These are phyloP conservation scores for Montipora efflorescens DNA, from an alignment of 64 coral and sea anemone species.

Conservation along the genomic window DNA sequence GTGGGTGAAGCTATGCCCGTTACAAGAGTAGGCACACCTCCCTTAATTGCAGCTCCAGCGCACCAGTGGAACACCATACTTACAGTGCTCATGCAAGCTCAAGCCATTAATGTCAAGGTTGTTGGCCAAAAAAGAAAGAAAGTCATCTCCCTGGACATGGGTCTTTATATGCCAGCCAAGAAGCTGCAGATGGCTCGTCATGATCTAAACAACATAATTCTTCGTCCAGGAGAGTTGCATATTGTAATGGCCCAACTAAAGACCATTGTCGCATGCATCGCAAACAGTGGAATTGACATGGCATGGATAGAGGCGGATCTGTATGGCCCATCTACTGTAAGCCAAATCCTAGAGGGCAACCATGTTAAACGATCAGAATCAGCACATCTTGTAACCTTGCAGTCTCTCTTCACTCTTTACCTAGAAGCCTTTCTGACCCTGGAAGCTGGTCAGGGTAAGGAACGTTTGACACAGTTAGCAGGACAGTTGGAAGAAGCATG, in stretches of 20 bases:
- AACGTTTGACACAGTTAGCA: conserved; percentile 29
- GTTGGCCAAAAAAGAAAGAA: not conserved
- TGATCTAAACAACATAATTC: conserved; percentile 3
- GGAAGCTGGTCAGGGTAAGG: not conserved
- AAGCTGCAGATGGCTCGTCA: conserved; percentile 28
- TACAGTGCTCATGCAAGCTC: not conserved
- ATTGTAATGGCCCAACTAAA: not conserved
- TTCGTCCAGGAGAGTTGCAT: conserved; percentile 1
- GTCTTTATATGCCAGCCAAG: conserved; percentile 29
- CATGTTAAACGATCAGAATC: conserved; percentile 54
- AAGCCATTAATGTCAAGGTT: not conserved
- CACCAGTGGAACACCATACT: not conserved
- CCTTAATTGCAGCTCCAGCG: not conserved
- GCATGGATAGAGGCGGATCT: conserved; percentile 58
- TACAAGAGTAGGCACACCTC: not conserved
- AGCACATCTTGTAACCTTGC: conserved; percentile 63
- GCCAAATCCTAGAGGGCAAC: conserved; percentile 51
- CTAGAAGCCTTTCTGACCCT: conserved; percentile 56
- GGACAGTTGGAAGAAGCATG: conserved; percentile 44
- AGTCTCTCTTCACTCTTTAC: conserved; percentile 55
- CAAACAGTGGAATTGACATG: not conserved
- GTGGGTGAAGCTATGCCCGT: not conserved
- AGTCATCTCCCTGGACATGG: not conserved
- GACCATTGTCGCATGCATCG: not conserved
- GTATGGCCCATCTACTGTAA: conserved; percentile 56